These are phyloP conservation scores for Podarcis raffonei DNA, from an alignment of 2,113 vertebrate species.

Conservation along the genomic window DNA sequence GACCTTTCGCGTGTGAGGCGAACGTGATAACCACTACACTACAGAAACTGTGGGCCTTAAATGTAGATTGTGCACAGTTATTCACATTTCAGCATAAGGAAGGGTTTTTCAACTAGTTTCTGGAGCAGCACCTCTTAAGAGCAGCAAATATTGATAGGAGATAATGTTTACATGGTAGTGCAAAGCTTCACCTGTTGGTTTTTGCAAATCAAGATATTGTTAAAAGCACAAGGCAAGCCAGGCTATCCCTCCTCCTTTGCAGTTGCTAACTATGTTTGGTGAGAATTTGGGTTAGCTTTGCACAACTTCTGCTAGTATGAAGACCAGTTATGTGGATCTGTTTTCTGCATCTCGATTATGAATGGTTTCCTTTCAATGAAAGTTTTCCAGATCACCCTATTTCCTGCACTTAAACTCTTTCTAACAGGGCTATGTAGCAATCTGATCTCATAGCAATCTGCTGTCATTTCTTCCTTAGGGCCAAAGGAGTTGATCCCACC, in stretches of 20 bases:
- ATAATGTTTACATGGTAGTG: background rate
- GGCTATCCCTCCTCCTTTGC: background rate
- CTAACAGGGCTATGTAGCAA: background rate
- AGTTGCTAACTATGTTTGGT: background rate
- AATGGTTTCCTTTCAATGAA: background rate
- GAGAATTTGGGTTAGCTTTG: background rate
- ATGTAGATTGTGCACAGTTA: too few relatives aligned
- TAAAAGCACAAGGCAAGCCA: background rate
- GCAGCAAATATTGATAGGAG: background rate
- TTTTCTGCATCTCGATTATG: too few relatives aligned
- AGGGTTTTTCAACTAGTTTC: background rate
- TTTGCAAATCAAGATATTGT: background rate
- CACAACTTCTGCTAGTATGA: background rate
- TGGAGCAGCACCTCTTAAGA: background rate
- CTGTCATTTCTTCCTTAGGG: slow-evolving; percentile 29
- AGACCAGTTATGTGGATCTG: too few relatives aligned
- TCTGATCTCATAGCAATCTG: too few relatives aligned
- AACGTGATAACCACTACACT: too few relatives aligned
- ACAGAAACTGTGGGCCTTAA: too few relatives aligned
- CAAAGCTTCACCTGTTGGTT: background rate
- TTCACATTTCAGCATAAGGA: background rate
- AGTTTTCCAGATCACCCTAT: background rate
- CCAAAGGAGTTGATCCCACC: slow-evolving; percentile 65
- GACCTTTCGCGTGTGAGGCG: too few relatives aligned
- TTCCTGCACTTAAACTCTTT: background rate